Percentiles rank a stretch among this genome's conserved stretches.
Conservation (phyloP, 2,888 invertebrate species). For the Periphyllus acericola region DNA sequence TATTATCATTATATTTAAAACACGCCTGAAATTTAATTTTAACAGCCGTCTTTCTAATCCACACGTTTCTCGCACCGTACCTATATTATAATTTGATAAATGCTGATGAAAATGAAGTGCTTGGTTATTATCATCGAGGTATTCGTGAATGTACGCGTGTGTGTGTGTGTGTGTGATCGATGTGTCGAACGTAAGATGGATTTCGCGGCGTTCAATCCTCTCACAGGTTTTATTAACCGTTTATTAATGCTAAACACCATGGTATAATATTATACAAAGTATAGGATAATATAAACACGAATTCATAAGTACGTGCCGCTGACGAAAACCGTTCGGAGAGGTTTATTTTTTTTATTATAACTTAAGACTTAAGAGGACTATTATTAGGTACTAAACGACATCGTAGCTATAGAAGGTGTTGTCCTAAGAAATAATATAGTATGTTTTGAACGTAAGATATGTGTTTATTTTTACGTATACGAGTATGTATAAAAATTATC, state of each 20-base stretch:
- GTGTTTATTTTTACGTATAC: not conserved
- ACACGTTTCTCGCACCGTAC: not conserved
- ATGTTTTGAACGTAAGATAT: no score
- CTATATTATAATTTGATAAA: constrained; percentile 18
- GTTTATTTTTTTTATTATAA: no score
- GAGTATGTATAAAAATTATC: not conserved
- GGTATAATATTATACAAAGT: no score
- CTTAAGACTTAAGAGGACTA: no score
- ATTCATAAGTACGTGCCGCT: no score
- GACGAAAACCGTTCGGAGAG: no score
- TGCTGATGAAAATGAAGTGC: not conserved
- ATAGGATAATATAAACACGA: no score
- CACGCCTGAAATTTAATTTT: constrained; percentile 11
- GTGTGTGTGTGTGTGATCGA: not conserved
- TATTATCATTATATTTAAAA: not conserved
- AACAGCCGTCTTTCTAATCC: not conserved
- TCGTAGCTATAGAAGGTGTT: no score
- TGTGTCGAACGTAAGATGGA: no score
- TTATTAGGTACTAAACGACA: no score
- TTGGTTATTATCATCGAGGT: not conserved
- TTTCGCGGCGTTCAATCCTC: not conserved
- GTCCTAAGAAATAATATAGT: no score
- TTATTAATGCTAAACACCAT: no score
- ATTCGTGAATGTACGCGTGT: not conserved
- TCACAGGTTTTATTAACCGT: not conserved